Conservation (phyloP, 2,113 vertebrate genomes). For the Pelobates fuscus region DNA sequence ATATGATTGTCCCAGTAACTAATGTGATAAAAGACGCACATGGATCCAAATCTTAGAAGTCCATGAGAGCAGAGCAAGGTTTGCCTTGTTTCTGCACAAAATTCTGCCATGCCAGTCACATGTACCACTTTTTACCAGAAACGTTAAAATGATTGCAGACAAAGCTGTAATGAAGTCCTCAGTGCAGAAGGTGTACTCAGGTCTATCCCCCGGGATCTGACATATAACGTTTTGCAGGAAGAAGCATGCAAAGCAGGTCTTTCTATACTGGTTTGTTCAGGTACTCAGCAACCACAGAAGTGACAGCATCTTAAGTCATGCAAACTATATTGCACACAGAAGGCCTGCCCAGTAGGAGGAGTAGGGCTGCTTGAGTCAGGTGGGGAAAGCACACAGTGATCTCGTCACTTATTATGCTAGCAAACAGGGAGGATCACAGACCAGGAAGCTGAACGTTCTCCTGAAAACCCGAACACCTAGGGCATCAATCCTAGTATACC, state of each 20-base stretch:
- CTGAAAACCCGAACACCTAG: neutral
- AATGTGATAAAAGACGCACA: slow-evolving; percentile 4
- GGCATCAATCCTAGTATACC: too few relatives aligned
- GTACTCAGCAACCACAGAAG: neutral
- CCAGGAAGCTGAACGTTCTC: neutral
- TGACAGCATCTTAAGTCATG: slow-evolving; percentile 7
- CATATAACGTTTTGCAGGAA: neutral
- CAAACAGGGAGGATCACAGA: neutral
- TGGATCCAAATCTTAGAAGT: neutral
- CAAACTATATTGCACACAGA: neutral
- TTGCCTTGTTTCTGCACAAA: neutral
- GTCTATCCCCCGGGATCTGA: neutral
- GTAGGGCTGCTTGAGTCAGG: neutral
- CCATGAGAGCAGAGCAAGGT: neutral
- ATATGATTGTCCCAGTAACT: neutral
- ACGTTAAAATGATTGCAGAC: too few relatives aligned
- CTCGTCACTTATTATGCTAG: neutral
- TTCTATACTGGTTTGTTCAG: neutral
- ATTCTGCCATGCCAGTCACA: slow-evolving; percentile 29
- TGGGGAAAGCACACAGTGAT: neutral
- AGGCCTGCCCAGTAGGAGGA: slow-evolving; percentile 29
- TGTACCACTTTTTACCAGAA: neutral
- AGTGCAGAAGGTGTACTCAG: neutral
- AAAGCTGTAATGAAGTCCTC: neutral
- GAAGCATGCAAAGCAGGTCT: neutral